These are phyloP conservation scores for Triplophysa siluroides DNA, from an alignment of 2,113 vertebrate genomes.

Conservation along the genomic window DNA sequence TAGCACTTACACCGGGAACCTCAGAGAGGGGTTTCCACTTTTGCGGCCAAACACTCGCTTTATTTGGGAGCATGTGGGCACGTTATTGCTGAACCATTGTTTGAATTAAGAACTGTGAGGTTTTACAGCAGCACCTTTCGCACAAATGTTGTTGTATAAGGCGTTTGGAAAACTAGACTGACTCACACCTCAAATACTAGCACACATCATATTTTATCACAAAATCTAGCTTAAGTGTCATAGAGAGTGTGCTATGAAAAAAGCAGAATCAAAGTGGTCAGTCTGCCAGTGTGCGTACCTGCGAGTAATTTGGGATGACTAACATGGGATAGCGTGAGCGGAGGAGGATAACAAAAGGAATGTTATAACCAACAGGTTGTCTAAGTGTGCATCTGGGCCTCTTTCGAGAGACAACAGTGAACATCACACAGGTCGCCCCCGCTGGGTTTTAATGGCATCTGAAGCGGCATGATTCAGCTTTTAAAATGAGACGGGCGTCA, in stretches of 20 bases:
- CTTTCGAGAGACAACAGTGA: constrained; percentile 38
- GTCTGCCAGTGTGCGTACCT: constrained; percentile 36
- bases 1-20: constrained; percentile 50
- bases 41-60: constrained; percentile 54
- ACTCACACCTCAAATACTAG: constrained; percentile 9
- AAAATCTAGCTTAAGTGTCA: background rate
- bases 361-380: constrained; percentile 56
- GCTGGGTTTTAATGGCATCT: constrained; percentile 57
- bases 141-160: constrained; percentile 23
- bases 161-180: constrained; percentile 16
- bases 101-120: constrained; percentile 46
- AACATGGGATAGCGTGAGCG: constrained; percentile 45
- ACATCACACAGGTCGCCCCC: constrained; percentile 44
- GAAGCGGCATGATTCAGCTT: constrained; percentile 48
- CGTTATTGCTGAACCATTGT: constrained; percentile 51
- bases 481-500: constrained; percentile 55
- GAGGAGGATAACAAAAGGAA: constrained; percentile 34
- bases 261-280: constrained; percentile 4
- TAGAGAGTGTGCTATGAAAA: background rate
- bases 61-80: constrained; percentile 50
- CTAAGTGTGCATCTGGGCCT: constrained; percentile 37
- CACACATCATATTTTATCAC: background rate
- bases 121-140: constrained; percentile 29
- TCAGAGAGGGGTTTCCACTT: constrained; percentile 41
- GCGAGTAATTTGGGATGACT: constrained; percentile 47